A percentile compares a stretch with the other conserved stretches of the same genome.
Conservation (phyloP, 2,888 invertebrate genomes). For the Amphipyra berbera region DNA sequence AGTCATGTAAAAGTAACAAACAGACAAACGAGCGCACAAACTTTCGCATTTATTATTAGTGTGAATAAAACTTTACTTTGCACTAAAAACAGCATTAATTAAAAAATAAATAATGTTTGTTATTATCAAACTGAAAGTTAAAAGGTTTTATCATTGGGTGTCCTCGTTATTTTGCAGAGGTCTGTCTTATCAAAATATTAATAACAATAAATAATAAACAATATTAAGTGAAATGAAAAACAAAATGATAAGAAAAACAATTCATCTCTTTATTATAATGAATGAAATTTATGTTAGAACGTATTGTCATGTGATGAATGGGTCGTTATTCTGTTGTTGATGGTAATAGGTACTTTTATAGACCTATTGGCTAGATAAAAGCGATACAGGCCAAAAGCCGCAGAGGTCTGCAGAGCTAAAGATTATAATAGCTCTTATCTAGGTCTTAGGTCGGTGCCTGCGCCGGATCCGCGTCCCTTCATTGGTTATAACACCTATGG, state of each 20-base stretch:
- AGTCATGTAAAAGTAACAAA: no score
- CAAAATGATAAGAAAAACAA: conserved; percentile 44
- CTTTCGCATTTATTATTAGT: not conserved
- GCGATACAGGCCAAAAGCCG: no score
- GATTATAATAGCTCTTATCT: no score
- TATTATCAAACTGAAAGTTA: no score
- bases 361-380: no score
- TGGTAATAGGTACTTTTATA: no score
- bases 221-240: conserved; percentile 36
- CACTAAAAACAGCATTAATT: not conserved
- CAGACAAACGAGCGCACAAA: no score
- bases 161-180: conserved; percentile 26
- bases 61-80: no score
- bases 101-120: not conserved
- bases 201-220: conserved; percentile 37
- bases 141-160: conserved; percentile 14
- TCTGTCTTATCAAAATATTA: conserved; percentile 32
- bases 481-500: no score
- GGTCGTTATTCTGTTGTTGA: not conserved
- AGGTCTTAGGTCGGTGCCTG: no score
- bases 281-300: conserved; percentile 7
- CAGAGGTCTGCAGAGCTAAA: no score
- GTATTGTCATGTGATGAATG: conserved; percentile 4
- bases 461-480: no score
- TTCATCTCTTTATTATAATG: conserved; percentile 20